A percentile compares a stretch with the other conserved stretches of the same genome.
These are phyloP conservation scores for Fissipunctia ypsillon DNA, from an alignment of 2,888 invertebrate genomes.

Conservation along the genomic window DNA sequence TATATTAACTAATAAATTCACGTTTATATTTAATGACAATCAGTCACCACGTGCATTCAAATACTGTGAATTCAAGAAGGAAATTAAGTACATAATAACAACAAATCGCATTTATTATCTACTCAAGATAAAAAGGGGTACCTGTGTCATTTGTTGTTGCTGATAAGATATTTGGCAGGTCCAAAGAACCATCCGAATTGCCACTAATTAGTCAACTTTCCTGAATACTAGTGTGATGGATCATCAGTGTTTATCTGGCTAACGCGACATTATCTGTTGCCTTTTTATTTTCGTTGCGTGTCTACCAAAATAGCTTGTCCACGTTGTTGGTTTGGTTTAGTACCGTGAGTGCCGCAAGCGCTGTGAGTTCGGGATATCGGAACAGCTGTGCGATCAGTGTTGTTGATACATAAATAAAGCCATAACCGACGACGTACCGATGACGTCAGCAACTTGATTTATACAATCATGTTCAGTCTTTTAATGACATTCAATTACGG, in stretches of 20 bases:
- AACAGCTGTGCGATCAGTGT: conserved; percentile 54
- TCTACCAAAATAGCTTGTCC: conserved; percentile 29
- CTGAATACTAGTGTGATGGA: conserved; percentile 16
- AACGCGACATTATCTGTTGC: not conserved
- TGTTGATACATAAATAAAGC: conserved; percentile 67
- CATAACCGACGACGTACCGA: conserved; percentile 68
- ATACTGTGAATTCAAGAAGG: conserved; percentile 36
- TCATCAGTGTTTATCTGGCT: conserved; percentile 21
- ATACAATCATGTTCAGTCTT: conserved; percentile 74
- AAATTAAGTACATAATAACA: conserved; percentile 42
- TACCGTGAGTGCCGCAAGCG: conserved; percentile 16
- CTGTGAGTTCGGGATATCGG: conserved; percentile 32
- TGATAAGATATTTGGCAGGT: conserved; percentile 54
- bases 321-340: conserved; percentile 4
- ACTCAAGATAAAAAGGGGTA: conserved; percentile 40
- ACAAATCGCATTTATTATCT: conserved; percentile 50
- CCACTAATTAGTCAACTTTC: conserved; percentile 21
- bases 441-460: conserved; percentile 82
- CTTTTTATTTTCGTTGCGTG: conserved; percentile 27
- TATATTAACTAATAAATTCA: not conserved
- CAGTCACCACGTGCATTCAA: conserved; percentile 28
- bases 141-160: conserved; percentile 34
- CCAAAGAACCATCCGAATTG: conserved; percentile 23
- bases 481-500: conserved; percentile 67
- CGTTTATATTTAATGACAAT: conserved; percentile 9